phyloP scores from a whole-genome alignment of 2,113 vertebrate species.

The Cinclus mexicanus region DNA sequence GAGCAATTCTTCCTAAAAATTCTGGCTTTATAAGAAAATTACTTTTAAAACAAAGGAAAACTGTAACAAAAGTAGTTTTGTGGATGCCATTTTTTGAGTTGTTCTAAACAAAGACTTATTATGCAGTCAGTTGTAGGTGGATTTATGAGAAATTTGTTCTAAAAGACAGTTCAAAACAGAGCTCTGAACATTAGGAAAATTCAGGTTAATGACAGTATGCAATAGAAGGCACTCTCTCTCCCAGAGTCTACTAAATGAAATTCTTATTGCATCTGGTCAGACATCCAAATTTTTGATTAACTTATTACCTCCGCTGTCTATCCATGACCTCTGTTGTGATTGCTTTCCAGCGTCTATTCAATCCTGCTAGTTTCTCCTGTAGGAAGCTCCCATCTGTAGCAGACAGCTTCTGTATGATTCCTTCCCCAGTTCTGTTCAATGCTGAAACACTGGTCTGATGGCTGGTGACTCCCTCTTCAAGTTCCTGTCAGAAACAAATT shows the following conservation, averaged over 20 bases:
- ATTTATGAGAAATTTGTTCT: not conserved
- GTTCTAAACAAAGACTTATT: not conserved
- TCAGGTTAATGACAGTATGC: not conserved
- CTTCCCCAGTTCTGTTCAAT: conserved; percentile 82
- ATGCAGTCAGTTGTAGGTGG: not conserved
- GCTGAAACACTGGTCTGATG: conserved; percentile 79
- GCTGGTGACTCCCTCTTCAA: conserved; percentile 85
- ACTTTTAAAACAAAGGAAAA: not conserved
- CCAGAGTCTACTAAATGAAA: not conserved
- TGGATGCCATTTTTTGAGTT: not conserved
- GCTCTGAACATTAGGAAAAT: not conserved
- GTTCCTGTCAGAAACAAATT: conserved; percentile 78
- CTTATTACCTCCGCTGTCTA: conserved; percentile 83
- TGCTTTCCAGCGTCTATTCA: conserved; percentile 83
- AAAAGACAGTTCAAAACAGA: not conserved
- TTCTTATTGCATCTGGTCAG: not conserved
- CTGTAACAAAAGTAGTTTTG: not conserved
- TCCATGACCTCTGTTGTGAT: conserved; percentile 76
- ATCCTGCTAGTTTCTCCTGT: conserved; percentile 82
- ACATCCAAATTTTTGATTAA: not conserved
- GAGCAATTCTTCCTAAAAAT: not conserved
- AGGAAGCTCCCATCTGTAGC: conserved; percentile 83
- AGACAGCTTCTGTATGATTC: conserved; percentile 84
- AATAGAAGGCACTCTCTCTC: not conserved
- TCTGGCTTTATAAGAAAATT: not conserved